Conservation (phyloP, 2,797 vertebrate species). For the Vireo griseus region DNA sequence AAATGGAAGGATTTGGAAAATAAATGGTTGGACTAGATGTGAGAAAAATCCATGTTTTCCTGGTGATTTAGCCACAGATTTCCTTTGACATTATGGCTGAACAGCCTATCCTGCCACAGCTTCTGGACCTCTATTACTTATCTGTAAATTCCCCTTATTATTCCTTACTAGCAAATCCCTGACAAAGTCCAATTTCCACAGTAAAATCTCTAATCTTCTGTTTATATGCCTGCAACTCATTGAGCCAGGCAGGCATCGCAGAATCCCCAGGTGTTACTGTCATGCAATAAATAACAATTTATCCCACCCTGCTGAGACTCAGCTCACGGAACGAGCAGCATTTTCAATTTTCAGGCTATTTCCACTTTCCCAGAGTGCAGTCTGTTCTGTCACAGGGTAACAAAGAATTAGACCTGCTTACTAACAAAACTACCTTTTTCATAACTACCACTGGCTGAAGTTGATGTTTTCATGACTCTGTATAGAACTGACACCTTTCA, state of each 20-base stretch:
- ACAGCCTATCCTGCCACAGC: background rate
- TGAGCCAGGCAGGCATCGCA: background rate
- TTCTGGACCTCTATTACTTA: background rate
- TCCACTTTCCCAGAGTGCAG: rapidly evolving
- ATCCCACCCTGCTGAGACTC: background rate
- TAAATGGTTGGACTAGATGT: background rate
- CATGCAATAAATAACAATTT: background rate
- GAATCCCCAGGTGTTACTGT: background rate
- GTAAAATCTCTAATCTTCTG: background rate
- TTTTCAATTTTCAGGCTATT: background rate
- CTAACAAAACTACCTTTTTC: background rate
- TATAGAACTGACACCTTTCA: background rate
- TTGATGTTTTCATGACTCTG: background rate
- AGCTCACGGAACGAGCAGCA: background rate
- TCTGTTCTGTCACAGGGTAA: background rate
- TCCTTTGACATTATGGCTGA: background rate
- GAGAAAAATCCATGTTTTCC: background rate
- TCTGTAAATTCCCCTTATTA: background rate
- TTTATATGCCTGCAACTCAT: background rate
- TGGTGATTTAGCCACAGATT: background rate
- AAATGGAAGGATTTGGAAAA: background rate
- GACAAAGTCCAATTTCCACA: background rate
- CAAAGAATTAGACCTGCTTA: background rate
- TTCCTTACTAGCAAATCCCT: background rate
- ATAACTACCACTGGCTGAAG: background rate